Conservation (phyloP, 35 echinoderm and acorn worm genomes). For the Strongylocentrotus purpuratus region DNA sequence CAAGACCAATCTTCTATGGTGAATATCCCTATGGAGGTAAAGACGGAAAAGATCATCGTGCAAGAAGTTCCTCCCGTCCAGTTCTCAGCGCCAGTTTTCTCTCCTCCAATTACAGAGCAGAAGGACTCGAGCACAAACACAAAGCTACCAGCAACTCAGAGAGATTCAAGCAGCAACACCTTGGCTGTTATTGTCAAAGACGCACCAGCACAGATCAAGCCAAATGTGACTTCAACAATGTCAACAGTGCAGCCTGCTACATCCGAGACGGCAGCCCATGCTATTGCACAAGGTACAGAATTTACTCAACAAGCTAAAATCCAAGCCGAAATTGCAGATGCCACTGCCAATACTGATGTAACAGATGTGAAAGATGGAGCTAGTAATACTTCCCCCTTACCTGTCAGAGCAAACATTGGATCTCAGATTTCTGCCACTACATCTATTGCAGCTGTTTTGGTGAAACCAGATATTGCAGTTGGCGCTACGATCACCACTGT, state of each 20-base stretch:
- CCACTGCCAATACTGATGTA: too few species aligned
- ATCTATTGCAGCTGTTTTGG: background rate
- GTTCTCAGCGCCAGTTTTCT: conserved; percentile 19
- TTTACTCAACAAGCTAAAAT: conserved; percentile 16
- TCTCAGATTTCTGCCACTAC: background rate
- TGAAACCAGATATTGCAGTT: background rate
- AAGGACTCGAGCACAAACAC: conserved; percentile 30
- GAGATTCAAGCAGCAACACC: background rate
- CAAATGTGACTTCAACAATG: background rate
- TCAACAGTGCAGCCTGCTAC: background rate
- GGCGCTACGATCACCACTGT: background rate
- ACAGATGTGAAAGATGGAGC: background rate
- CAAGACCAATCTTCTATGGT: background rate
- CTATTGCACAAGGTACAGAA: background rate
- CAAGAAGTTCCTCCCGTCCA: background rate
- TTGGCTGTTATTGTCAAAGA: background rate
- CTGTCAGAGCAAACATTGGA: background rate
- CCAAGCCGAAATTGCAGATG: too few species aligned
- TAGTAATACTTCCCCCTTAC: background rate
- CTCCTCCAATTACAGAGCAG: background rate
- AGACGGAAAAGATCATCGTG: background rate
- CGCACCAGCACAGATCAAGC: background rate
- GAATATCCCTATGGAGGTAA: background rate
- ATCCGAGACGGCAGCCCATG: background rate
- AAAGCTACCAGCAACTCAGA: background rate